These are phyloP conservation scores for Polypterus bichir DNA, from an alignment of 2,113 vertebrate genomes.

Conservation along the genomic window DNA sequence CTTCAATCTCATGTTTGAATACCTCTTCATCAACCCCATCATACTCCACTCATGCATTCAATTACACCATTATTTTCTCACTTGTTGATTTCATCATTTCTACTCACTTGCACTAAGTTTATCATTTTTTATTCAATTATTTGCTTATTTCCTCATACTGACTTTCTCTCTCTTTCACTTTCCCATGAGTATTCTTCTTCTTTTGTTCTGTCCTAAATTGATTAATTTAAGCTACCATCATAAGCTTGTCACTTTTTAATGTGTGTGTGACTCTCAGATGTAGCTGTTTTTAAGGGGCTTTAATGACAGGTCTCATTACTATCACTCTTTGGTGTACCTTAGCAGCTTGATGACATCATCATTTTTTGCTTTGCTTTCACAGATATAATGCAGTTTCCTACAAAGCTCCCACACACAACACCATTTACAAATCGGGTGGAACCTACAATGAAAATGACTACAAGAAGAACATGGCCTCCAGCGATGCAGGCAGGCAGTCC, in stretches of 20 bases:
- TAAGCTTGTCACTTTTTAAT: no score
- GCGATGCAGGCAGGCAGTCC: slow-evolving; percentile 50
- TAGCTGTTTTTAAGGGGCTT: background rate
- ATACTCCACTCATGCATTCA: background rate
- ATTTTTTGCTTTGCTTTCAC: slow-evolving; percentile 21
- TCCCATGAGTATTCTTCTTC: slow-evolving; percentile 1
- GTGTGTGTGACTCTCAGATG: accelerated
- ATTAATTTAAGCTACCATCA: no score
- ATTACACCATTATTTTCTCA: background rate
- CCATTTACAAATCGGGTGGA: slow-evolving; percentile 43
- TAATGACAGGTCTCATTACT: slow-evolving; percentile 4
- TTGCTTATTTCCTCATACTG: background rate
- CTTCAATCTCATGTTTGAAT: no score
- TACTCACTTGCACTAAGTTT: background rate
- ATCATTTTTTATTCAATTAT: background rate
- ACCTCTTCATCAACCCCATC: background rate
- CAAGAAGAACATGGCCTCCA: slow-evolving; percentile 39
- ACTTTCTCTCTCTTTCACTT: slow-evolving; percentile 3
- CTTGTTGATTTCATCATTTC: background rate
- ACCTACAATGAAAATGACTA: slow-evolving; percentile 35
- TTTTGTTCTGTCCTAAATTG: no score
- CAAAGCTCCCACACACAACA: slow-evolving; percentile 53
- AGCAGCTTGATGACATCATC: no score
- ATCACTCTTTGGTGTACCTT: no score
- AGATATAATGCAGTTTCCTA: slow-evolving; percentile 73